Evolutionary conservation across 1,140 invertebrate species (phyloP), one percentile per base, ranked within the genome.

Genomic region (Papilio polyxenes): DNA sequence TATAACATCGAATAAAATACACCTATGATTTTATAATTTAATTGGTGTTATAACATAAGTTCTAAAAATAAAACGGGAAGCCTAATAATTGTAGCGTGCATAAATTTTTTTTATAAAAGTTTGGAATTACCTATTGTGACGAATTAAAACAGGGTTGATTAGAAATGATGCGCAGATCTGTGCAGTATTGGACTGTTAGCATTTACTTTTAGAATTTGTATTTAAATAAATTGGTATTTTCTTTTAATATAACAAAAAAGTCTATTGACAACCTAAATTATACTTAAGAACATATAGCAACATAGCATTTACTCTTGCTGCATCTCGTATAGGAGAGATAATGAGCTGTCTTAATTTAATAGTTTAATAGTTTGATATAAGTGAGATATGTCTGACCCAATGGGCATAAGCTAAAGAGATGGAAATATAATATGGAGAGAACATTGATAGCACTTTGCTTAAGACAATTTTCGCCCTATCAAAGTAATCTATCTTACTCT

Each of bases 111-210:
- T 31, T 31, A 37, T 31, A 13, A 65, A 31, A 37, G n/a, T 59
- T 59, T 37, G 62, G 62, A 65, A 31, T 31, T 10, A 20, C 59
- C 8, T 65, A 65, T 65, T 13, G 23, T 65, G 3, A 31, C 23
- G 23, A 65, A 31, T 65, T 31, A 65, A 65, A 65, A 65, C 62
- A 65, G 62, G 62, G 62, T 65, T 65, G 23, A 65, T 65, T 23
- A 37, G 3, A 37, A 65, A 23, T 65, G 62, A 23, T 65, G 62
- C 62, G 13, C 62, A 65, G 10, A 13, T 65, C 23, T 65, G 62
- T 65, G 62, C 20, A 11, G 20, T 65, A 59, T 53, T 65, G 62
- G 23, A 31, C 20, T 65, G 62, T 65, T 65, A 65, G 20, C 31
- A 31, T 65, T 31, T 65, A 65, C 20, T 65, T 65, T 65, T 31